Conservation (phyloP, 1,140 invertebrate species). For the Procambarus virginalis region DNA sequence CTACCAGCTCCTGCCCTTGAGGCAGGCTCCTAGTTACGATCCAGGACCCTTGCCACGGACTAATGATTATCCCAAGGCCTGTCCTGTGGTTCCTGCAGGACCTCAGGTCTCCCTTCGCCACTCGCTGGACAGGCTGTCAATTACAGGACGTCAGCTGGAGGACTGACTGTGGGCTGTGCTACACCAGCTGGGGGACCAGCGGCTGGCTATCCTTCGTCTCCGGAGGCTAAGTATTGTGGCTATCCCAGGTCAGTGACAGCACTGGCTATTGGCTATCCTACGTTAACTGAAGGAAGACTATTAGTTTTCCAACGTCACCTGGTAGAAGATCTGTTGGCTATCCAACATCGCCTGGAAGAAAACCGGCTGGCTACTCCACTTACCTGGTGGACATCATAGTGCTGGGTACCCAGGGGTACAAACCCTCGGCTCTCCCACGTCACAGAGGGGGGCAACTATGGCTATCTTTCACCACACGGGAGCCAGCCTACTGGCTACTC, state of each 20-base stretch:
- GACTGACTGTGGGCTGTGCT: no score
- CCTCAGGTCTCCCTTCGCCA: no score
- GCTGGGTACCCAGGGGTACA: not conserved
- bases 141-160: no score
- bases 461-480: not conserved
- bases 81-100: no score
- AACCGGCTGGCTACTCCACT: not conserved
- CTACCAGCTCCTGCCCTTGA: conserved; percentile 34
- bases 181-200: not conserved
- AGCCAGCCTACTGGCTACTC: not conserved
- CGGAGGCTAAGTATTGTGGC: not conserved
- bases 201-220: not conserved
- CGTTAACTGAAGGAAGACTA: not conserved
- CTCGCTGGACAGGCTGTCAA: no score
- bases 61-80: no score
- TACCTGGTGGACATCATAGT: no score
- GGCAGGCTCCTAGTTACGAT: not conserved
- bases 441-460: not conserved
- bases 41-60: not conserved
- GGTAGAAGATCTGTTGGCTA: not conserved
- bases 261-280: not conserved
- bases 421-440: not conserved
- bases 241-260: not conserved
- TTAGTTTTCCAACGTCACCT: not conserved
- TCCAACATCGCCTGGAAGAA: not conserved